phyloP scores from a whole-genome alignment of 2,797 vertebrate species.

The Poeciliopsis gracilis region DNA sequence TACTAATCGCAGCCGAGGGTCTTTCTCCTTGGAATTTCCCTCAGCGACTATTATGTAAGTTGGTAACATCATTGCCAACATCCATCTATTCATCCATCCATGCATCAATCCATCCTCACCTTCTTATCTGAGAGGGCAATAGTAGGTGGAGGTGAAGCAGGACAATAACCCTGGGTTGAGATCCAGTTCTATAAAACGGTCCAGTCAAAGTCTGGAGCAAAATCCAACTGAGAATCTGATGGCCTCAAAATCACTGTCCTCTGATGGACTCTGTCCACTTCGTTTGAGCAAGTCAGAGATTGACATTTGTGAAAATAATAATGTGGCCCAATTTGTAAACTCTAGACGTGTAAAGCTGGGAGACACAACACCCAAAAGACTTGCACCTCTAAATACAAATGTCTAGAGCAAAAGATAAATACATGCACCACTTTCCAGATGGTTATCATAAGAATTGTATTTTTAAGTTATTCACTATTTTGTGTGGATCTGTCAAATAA shows the following conservation, averaged over 20 bases:
- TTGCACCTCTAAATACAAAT: background rate
- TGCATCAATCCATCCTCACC: no score
- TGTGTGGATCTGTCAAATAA: background rate
- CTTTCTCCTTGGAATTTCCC: background rate
- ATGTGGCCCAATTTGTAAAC: background rate
- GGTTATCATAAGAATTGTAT: background rate
- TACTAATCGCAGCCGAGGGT: background rate
- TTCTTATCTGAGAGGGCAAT: no score
- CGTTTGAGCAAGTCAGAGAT: background rate
- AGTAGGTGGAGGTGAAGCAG: no score
- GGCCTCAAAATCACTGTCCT: background rate
- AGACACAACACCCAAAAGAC: background rate
- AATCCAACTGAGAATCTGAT: background rate
- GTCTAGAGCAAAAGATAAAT: background rate
- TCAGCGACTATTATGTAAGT: background rate
- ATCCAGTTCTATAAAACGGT: background rate
- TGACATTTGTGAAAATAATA: background rate
- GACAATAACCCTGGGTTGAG: no score
- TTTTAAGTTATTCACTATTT: background rate
- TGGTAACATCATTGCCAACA: background rate
- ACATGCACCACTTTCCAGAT: background rate
- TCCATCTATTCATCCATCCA: no score
- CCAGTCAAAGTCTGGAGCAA: background rate
- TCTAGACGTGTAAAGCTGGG: background rate
- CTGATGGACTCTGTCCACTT: background rate